These are phyloP conservation scores for Heterocephalus glaber DNA, from an alignment of 2,113 vertebrate genomes.

Conservation along the genomic window DNA sequence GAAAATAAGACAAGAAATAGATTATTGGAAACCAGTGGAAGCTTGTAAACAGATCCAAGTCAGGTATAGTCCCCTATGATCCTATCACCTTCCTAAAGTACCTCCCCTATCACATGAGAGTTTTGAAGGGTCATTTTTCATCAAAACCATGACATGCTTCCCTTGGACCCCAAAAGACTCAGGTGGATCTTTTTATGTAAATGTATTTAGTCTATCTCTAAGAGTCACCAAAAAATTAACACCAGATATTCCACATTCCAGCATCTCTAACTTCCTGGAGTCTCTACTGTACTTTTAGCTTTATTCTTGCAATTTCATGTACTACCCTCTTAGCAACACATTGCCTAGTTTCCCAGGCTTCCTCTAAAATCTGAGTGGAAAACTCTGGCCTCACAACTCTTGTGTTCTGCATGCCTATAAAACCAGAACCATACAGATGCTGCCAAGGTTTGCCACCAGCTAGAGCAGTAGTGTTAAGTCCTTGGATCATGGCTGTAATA, in stretches of 20 bases:
- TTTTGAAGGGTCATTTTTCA: background rate
- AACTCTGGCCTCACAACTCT: background rate
- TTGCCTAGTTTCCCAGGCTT: background rate
- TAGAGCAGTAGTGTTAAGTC: background rate
- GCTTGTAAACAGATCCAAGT: background rate
- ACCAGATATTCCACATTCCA: background rate
- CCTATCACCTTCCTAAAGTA: background rate
- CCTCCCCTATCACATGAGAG: background rate
- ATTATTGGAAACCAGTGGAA: constrained; percentile 2
- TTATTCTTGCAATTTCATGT: background rate
- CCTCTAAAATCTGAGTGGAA: background rate
- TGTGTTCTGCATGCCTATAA: background rate
- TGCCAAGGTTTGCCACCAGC: background rate
- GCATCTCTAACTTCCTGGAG: background rate
- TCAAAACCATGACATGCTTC: background rate
- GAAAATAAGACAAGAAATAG: background rate
- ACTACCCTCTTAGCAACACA: background rate
- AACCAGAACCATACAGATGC: background rate
- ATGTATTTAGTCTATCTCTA: background rate
- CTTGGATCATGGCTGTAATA: background rate
- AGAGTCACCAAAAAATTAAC: background rate
- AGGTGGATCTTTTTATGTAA: background rate
- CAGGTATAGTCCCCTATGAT: background rate
- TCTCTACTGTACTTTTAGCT: background rate
- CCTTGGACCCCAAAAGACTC: background rate